A percentile compares a stretch with the other conserved stretches of the same genome.
Conservation (phyloP, 2,797 vertebrate species). For the Leptodactylus fallax region DNA sequence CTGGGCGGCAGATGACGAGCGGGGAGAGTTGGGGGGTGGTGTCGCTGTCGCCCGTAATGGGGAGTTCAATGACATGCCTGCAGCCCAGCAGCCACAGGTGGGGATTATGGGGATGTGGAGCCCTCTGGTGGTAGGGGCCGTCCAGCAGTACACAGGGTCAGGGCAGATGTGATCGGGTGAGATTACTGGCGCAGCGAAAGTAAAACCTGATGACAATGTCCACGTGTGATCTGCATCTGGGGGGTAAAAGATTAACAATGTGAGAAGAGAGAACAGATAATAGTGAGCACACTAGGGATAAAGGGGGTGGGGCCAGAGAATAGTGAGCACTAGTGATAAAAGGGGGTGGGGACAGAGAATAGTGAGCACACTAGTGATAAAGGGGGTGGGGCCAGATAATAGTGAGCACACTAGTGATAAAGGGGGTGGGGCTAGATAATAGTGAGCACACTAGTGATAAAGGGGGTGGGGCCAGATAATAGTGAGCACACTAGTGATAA, state of each 20-base stretch:
- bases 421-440: neutral
- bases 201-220: neutral
- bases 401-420: neutral
- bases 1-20: slow-evolving; percentile 34
- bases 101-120: neutral
- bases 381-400: neutral
- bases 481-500: neutral
- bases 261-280: neutral
- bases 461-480: neutral
- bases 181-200: neutral
- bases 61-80: slow-evolving; percentile 66
- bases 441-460: neutral
- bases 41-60: slow-evolving; percentile 62
- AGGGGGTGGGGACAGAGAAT: slow-evolving; percentile 6
- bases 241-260: neutral
- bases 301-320: neutral
- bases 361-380: neutral
- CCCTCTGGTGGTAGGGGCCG: neutral
- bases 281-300: neutral
- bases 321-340: neutral
- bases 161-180: neutral
- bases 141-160: neutral
- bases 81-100: slow-evolving; percentile 57
- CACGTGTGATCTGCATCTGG: neutral
- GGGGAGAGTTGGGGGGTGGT: slow-evolving; percentile 65